Conservation (phyloP, 2,113 vertebrate species). For the Oreocharis arfaki region DNA sequence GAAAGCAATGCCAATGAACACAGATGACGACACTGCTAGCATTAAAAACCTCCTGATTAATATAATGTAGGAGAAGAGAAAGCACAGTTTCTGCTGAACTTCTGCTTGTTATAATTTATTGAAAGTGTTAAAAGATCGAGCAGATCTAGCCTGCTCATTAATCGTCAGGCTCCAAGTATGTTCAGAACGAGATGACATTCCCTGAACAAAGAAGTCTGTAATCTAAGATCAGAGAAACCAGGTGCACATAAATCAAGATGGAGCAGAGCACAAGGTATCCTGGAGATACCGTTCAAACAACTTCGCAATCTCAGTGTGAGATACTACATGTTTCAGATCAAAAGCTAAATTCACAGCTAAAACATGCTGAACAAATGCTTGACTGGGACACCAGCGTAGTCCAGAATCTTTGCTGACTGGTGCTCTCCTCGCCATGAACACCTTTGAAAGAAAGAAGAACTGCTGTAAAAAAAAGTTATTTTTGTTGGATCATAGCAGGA, state of each 20-base stretch:
- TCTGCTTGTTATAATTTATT: not conserved
- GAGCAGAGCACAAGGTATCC: not conserved
- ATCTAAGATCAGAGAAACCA: slow-evolving; percentile 33
- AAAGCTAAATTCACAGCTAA: not conserved
- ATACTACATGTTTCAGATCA: not conserved
- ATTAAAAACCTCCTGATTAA: not conserved
- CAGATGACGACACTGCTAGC: not conserved
- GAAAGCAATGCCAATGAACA: not conserved
- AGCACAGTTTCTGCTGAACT: not conserved
- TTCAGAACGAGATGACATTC: slow-evolving; percentile 29
- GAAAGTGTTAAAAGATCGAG: not conserved
- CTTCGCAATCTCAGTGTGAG: not conserved
- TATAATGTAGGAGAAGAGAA: not conserved
- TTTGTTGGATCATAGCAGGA: not conserved
- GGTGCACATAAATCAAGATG: not conserved
- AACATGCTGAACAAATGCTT: not conserved
- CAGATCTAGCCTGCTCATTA: not conserved
- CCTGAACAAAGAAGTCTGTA: slow-evolving; percentile 19
- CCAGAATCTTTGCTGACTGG: not conserved
- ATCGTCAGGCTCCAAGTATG: not conserved
- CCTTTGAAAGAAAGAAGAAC: not conserved
- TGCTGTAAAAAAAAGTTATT: not conserved
- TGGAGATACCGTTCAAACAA: not conserved
- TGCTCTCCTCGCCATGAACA: not conserved
- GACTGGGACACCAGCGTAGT: not conserved